A percentile compares a stretch with the other conserved stretches of the same genome.
Evolutionary conservation across 2,113 vertebrate species (phyloP).

Genomic region (Cephalophus harveyi): DNA sequence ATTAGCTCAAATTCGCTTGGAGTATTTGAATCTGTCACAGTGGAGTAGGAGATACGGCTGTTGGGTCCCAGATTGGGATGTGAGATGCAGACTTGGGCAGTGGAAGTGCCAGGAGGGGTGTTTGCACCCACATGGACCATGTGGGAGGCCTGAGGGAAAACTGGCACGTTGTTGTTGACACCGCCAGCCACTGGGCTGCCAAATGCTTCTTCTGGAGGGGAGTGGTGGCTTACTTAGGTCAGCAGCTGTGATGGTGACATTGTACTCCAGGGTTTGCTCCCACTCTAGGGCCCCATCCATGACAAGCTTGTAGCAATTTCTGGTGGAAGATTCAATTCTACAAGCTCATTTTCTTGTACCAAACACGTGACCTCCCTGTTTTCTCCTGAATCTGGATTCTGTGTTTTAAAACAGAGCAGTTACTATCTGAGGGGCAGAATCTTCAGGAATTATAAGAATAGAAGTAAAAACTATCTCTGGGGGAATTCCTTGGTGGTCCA

Average conservation of each 20-base stretch:
- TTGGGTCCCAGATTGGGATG: slow-evolving; percentile 41
- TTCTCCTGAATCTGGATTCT: slow-evolving; percentile 73
- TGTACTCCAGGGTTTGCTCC: slow-evolving; percentile 78
- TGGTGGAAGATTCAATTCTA: slow-evolving; percentile 76
- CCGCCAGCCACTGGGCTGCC: slow-evolving; percentile 77
- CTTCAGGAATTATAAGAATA: slow-evolving; percentile 59
- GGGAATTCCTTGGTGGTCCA: neutral
- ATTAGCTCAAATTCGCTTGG: neutral
- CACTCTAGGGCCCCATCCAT: slow-evolving; percentile 79
- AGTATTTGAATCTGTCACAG: slow-evolving; percentile 9
- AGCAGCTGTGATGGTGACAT: slow-evolving; percentile 78
- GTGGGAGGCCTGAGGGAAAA: slow-evolving; percentile 67
- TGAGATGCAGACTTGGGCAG: slow-evolving; percentile 38
- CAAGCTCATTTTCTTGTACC: slow-evolving; percentile 59
- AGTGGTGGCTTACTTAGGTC: slow-evolving; percentile 57
- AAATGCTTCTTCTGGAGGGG: slow-evolving; percentile 60
- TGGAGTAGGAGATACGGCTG: slow-evolving; percentile 50
- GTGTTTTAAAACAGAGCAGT: slow-evolving; percentile 73
- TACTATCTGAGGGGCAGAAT: slow-evolving; percentile 59
- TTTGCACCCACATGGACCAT: slow-evolving; percentile 81
- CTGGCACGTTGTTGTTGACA: slow-evolving; percentile 82
- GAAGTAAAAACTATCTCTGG: slow-evolving; percentile 73
- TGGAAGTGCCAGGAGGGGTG: slow-evolving; percentile 65
- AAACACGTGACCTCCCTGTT: slow-evolving; percentile 70
- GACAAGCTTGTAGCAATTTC: slow-evolving; percentile 83